phyloP scores from a whole-genome alignment of 2,888 invertebrate genomes.

The Zaprionus obscuricornis region DNA sequence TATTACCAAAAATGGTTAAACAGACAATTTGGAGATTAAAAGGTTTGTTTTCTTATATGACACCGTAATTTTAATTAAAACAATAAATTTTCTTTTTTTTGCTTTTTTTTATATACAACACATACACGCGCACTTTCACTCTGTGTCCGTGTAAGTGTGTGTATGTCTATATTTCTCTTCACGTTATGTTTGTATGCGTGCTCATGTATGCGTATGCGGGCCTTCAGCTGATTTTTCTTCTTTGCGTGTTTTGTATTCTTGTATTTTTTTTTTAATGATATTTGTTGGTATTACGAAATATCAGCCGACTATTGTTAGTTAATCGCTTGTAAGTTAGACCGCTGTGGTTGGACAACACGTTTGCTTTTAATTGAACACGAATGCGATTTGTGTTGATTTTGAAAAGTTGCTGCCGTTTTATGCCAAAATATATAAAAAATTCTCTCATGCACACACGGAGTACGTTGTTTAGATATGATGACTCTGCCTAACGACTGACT shows the following conservation, averaged over 20 bases:
- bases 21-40: conserved; percentile 25
- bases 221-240: conserved; percentile 56
- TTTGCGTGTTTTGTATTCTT: conserved; percentile 21
- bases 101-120: conserved; percentile 36
- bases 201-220: no score
- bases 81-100: conserved; percentile 44
- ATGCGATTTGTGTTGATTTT: conserved; percentile 47
- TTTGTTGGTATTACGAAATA: conserved; percentile 58
- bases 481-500: conserved; percentile 20
- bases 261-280: conserved; percentile 34
- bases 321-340: conserved; percentile 23
- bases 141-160: conserved; percentile 14
- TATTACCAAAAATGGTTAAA: conserved; percentile 31
- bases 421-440: conserved; percentile 55
- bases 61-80: conserved; percentile 44
- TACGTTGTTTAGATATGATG: conserved; percentile 36
- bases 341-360: conserved; percentile 57
- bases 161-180: conserved; percentile 24
- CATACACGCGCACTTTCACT: conserved; percentile 73
- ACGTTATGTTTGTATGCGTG: conserved; percentile 15
- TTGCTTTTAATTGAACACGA: conserved; percentile 51
- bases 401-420: conserved; percentile 62
- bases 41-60: conserved; percentile 30
- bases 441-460: conserved; percentile 41
- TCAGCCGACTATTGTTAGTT: conserved; percentile 42